Evolutionary conservation across 1,140 invertebrate genomes (phyloP).

Genomic region (Kradibia gibbosae): DNA sequence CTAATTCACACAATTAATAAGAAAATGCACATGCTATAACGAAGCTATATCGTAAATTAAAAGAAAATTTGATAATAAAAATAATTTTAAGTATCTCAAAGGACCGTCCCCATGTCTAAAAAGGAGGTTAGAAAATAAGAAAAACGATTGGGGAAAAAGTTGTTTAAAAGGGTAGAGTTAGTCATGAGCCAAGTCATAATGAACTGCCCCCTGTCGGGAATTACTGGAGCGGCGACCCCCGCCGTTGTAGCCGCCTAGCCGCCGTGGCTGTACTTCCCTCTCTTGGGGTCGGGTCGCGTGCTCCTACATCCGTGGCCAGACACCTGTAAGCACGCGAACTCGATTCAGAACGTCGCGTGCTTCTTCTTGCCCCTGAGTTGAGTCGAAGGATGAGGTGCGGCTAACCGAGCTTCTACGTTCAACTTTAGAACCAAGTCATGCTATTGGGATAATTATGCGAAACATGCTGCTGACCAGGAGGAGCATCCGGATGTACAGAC

Average conservation of each 20-base stretch:
- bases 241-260: background rate
- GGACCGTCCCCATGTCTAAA: background rate
- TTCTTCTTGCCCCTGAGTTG: background rate
- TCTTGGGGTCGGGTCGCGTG: slow-evolving; percentile 5
- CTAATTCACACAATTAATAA: too few species aligned
- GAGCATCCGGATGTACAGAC: slow-evolving; percentile 21
- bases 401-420: background rate
- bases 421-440: background rate
- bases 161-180: background rate
- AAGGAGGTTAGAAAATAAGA: background rate
- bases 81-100: too few species aligned
- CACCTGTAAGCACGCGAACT: slow-evolving; percentile 57
- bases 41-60: too few species aligned
- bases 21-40: too few species aligned
- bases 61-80: too few species aligned
- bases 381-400: background rate
- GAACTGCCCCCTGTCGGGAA: slow-evolving; percentile 20
- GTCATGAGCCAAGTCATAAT: background rate
- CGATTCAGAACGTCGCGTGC: slow-evolving; percentile 25
- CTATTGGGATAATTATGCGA: slow-evolving; percentile 40
- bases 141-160: background rate
- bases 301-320: slow-evolving; percentile 50
- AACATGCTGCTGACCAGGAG: slow-evolving; percentile 57
- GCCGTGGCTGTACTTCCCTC: background rate
- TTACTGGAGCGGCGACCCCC: background rate